These are phyloP conservation scores for Amblyteles armatorius DNA, from an alignment of 2,888 invertebrate species.

Conservation along the genomic window DNA sequence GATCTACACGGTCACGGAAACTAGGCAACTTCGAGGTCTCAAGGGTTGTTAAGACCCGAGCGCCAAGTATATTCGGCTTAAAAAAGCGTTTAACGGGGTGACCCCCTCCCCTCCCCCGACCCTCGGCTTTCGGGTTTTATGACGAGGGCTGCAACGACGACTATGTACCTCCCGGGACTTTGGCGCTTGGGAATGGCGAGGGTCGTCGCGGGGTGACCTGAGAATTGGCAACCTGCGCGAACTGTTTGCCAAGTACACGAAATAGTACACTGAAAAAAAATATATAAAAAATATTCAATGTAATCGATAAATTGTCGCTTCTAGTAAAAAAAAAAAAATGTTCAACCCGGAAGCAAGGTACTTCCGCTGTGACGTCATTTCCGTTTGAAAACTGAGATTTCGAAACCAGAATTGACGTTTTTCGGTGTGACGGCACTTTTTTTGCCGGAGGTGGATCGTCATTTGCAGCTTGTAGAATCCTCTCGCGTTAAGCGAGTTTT, in stretches of 20 bases:
- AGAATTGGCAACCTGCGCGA: conserved; percentile 49
- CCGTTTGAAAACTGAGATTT: neutral
- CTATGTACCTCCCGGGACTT: conserved; percentile 41
- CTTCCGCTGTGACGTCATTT: no score
- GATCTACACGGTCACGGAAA: conserved; percentile 55
- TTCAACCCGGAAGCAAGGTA: no score
- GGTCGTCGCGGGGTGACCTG: conserved; percentile 49
- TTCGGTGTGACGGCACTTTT: neutral
- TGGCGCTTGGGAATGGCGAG: conserved; percentile 49
- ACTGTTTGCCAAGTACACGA: conserved; percentile 30
- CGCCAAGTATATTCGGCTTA: conserved; percentile 68
- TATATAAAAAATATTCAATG: no score
- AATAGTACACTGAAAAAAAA: neutral
- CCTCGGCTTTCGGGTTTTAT: conserved; percentile 58
- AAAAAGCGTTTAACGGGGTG: conserved; percentile 82
- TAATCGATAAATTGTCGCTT: no score
- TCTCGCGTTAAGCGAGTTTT: neutral
- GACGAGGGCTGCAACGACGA: conserved; percentile 52
- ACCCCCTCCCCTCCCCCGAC: conserved; percentile 57
- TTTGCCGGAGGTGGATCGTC: neutral
- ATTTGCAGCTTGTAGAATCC: neutral
- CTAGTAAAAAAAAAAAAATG: no score
- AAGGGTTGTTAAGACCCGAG: conserved; percentile 81
- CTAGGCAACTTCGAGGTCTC: conserved; percentile 73
- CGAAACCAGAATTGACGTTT: neutral